Evolutionary conservation across 2,888 invertebrate species (phyloP), one percentile per base, ranked within the genome.

Genomic region (Brachyptera putata): DNA sequence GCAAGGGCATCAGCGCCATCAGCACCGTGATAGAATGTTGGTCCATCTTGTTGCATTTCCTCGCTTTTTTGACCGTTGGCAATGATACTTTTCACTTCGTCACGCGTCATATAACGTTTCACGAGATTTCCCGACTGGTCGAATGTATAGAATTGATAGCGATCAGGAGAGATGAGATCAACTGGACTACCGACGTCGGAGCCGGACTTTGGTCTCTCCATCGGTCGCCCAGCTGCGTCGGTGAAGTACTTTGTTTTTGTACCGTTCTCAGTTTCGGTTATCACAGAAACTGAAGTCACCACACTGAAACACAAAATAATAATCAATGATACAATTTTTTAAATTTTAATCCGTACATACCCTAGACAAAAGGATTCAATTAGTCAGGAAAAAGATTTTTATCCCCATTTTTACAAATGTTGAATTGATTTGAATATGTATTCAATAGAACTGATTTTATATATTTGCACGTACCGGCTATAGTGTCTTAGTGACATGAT

Each of bases 61-160:
- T 86, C 83, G 61, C 84, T 85, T 70, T 58, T 62, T 13, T 89
- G 89, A 0, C 90, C 89, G 34, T 86, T 87, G 0, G 91, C 91
- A 30, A 91, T 89, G 62, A 92, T 86, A 41, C 88, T 86, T 71
- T 90, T 89, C 65, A 92, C 91, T 75, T 92, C 89, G 69, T 88
- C 83, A 67, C 90, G 76, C 5, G 91, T 90, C 91, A 92, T 92
- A 30, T 91, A 78, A 62, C 88, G 80, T 69, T 89, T 90, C 0
- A 91, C 85, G 21, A 91, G 78, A 69, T 91, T 89, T 13, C 91
- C 91, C 59, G 85, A 84, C 69, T 90, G 89, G 69, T 91, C 88
- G 69, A 91, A 89, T 0, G 91, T 91, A 71, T 90, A 91, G 73
- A 91, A 92, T 71, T 91, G 91, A 72, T 91, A 91, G 70, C 87